Base-by-base conservation (phyloP, 2,888 invertebrate genomes). In the Drosophila atroscutellata region DNA sequence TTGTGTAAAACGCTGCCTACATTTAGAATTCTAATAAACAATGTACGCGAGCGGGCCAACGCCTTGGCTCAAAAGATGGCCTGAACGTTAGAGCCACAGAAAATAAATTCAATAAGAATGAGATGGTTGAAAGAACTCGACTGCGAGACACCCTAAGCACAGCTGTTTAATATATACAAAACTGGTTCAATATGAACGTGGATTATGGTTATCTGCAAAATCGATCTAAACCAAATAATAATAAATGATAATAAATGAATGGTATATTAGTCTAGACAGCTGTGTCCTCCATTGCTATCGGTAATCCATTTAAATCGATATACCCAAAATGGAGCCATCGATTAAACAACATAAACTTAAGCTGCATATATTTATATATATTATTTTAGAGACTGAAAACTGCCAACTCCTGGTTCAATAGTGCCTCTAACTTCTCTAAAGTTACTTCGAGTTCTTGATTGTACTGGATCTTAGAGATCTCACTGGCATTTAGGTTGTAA, bases 1-100 rank as follows among this genome's bases (percentile, higher is more conserved):
- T 73, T 77, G 76, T 88, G 24, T 76, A 67, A 85, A 82, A 72
- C 65, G 88, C 56, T 73, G 81, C 36, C 58, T 20, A 54, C 55
- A 81, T 77, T 86, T 78, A 81, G 85, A 77, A 85, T 64, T 87
- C 81, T 73, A 83, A 83, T 87, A 85, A 85, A 86, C 72, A 74
- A 75, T 52, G 57, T 28, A 32, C 18, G 15, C 34, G 55, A 50
- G 28, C 9, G 9, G 20, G 73, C 37, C 70, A 78, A 85, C 83
- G 84, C 88, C 84, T 83, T 75, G 68, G 71, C 68, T 45, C 18
- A 26, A 37, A 54, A 64, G 61, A 36, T 11, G 30, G 39, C 20
- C 26, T 18, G 1, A 39, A 42, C 45, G 42, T 56, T 42, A 47
- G 58, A 49, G 68, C 42, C 4, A 58, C 13, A 66, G 47, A 24